phyloP scores from a whole-genome alignment of 1,140 invertebrate genomes.

The Pentalonia nigronervosa region DNA sequence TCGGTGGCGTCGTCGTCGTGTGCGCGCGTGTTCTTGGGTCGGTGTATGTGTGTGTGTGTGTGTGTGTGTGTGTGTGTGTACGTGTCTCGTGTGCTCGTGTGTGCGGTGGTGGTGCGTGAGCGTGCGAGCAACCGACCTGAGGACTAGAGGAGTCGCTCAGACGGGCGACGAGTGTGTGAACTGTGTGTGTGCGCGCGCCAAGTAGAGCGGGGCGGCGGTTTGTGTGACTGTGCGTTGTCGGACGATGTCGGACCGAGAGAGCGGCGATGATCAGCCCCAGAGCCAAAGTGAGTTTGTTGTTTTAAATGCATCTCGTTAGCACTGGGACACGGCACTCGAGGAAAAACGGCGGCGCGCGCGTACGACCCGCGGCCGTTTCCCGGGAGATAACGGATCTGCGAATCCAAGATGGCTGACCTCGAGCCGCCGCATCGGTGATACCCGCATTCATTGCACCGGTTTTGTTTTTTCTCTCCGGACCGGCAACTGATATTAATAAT shows the following conservation, averaged over 20 bases:
- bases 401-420: conserved; percentile 49
- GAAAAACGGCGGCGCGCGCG: background rate
- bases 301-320: background rate
- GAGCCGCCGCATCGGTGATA: background rate
- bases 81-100: background rate
- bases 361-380: background rate
- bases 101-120: background rate
- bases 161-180: background rate
- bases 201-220: conserved; percentile 37
- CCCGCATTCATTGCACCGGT: background rate
- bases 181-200: conserved; percentile 21
- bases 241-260: conserved; percentile 67
- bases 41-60: background rate
- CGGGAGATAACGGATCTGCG: conserved; percentile 48
- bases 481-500: background rate
- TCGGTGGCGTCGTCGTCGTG: background rate
- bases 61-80: background rate
- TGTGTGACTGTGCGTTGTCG: conserved; percentile 59
- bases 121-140: background rate
- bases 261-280: conserved; percentile 66
- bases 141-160: conserved; percentile 12
- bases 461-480: background rate
- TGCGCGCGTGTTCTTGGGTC: background rate
- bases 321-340: no score
- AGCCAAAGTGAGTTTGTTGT: conserved; percentile 64